Conservation (phyloP, 2,113 vertebrate genomes). For the Mixornis gularis region DNA sequence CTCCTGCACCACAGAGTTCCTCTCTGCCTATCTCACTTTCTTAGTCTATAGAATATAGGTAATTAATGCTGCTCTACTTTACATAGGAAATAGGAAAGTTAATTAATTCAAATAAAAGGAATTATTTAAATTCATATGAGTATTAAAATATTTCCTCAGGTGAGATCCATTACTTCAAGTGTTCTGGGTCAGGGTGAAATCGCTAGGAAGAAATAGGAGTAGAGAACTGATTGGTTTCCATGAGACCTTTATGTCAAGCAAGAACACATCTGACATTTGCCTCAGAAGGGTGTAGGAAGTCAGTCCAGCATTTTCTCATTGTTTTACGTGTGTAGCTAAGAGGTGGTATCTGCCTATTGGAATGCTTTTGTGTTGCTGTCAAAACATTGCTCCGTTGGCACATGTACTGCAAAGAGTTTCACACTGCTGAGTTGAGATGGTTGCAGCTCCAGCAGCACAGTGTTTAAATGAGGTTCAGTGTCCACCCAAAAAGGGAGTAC, state of each 20-base stretch:
- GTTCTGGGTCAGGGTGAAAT: background rate
- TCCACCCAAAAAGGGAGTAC: background rate
- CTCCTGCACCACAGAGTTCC: background rate
- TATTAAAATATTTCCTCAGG: background rate
- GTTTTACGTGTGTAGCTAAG: background rate
- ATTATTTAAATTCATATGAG: background rate
- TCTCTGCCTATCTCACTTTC: background rate
- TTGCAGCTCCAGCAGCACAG: background rate
- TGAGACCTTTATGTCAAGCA: background rate
- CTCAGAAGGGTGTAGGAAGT: background rate
- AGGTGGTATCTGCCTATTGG: background rate
- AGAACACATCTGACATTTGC: background rate
- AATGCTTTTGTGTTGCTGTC: background rate
- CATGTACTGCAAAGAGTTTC: rapidly evolving
- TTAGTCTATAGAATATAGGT: background rate
- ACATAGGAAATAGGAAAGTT: background rate
- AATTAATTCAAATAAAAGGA: background rate
- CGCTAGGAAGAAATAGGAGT: background rate
- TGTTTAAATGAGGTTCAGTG: background rate
- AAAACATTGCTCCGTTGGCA: background rate
- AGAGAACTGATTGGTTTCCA: background rate
- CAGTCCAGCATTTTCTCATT: background rate
- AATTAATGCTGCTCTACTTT: conserved; percentile 12
- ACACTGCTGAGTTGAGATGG: background rate
- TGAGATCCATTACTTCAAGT: background rate